Evolutionary conservation across 2,113 vertebrate species (phyloP).

Genomic region (Cariama cristata): DNA sequence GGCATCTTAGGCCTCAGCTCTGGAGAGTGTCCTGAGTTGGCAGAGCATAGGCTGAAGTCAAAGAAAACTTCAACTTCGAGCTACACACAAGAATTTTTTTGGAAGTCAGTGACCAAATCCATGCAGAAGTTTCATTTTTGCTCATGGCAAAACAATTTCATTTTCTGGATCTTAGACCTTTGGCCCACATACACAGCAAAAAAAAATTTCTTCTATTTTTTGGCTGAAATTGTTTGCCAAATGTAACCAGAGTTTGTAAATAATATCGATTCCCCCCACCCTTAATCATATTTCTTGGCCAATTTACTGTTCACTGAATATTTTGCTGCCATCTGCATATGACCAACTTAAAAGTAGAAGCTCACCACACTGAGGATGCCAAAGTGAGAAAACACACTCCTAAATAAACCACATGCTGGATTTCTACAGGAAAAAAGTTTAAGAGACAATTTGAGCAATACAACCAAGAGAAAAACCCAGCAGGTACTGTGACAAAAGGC

Average conservation of each 20-base stretch:
- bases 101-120: neutral
- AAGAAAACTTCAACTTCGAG: neutral
- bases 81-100: neutral
- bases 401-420: neutral
- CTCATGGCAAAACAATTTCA: neutral
- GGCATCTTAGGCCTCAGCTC: neutral
- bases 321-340: neutral
- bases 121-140: neutral
- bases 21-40: neutral
- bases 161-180: neutral
- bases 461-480: neutral
- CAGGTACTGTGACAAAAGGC: neutral
- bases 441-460: neutral
- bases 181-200: accelerated
- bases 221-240: neutral
- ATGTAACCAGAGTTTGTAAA: neutral
- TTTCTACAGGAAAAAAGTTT: neutral
- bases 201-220: neutral
- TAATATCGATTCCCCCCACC: neutral
- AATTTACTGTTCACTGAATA: neutral
- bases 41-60: neutral
- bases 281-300: neutral
- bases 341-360: neutral
- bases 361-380: neutral
- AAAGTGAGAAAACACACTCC: neutral